phyloP scores from a whole-genome alignment of 2,888 invertebrate genomes.

The Lomographa bimaculata region DNA sequence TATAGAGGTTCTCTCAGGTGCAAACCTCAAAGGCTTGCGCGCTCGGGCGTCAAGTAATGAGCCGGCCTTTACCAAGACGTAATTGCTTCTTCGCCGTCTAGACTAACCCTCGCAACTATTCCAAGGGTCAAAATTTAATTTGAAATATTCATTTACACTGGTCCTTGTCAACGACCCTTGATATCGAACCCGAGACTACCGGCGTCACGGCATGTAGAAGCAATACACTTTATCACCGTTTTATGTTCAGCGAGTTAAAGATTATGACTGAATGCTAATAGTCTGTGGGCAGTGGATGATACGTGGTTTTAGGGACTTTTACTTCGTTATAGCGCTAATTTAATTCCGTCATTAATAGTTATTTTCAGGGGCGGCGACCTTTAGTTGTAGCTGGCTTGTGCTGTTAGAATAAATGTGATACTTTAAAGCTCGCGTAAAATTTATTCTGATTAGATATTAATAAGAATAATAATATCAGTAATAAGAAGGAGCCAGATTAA shows the following conservation, averaged over 20 bases:
- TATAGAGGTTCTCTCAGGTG: slow-evolving; percentile 22
- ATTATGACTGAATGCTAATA: slow-evolving; percentile 29
- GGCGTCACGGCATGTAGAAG: slow-evolving; percentile 29
- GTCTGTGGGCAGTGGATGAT: slow-evolving; percentile 19
- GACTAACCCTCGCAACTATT: slow-evolving; percentile 25
- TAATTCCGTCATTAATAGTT: slow-evolving; percentile 14
- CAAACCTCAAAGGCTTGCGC: slow-evolving; percentile 16
- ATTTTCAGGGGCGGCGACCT: slow-evolving; percentile 9
- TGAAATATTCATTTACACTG: slow-evolving; percentile 40
- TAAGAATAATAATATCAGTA: no score
- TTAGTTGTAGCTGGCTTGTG: not conserved
- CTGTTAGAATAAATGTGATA: not conserved
- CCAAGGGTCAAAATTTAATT: slow-evolving; percentile 42
- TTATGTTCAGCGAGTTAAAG: slow-evolving; percentile 26
- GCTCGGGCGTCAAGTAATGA: slow-evolving; percentile 12
- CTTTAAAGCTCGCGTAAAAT: no score
- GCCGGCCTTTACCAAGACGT: slow-evolving; percentile 16
- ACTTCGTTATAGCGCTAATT: slow-evolving; percentile 19
- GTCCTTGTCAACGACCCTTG: slow-evolving; percentile 25
- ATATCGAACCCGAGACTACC: slow-evolving; percentile 29
- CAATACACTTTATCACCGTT: slow-evolving; percentile 31
- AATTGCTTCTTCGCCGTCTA: slow-evolving; percentile 38
- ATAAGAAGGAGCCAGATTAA: no score
- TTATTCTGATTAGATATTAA: no score
- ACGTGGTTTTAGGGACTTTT: slow-evolving; percentile 15